Evolutionary conservation across 1,140 invertebrate genomes (phyloP).

Genomic region (Pogonomyrmex californicus): DNA sequence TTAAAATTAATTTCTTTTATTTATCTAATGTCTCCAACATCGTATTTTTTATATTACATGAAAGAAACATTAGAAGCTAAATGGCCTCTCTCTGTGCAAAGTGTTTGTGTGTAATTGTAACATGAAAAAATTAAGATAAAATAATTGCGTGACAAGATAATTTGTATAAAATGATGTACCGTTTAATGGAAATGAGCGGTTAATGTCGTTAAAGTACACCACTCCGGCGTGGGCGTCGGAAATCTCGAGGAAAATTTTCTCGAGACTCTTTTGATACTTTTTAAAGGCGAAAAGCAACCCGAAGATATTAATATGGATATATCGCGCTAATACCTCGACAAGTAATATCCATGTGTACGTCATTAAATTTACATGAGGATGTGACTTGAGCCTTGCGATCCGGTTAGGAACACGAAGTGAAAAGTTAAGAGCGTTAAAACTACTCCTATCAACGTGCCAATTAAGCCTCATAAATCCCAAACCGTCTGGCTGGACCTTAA

Average conservation of each 20-base stretch:
- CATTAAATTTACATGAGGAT: conserved; percentile 81
- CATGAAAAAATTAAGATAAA: not conserved
- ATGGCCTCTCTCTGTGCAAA: not conserved
- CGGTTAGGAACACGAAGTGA: conserved; percentile 68
- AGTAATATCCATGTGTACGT: conserved; percentile 70
- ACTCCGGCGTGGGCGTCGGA: conserved; percentile 5
- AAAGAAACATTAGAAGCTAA: not conserved
- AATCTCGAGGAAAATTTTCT: conserved; percentile 54
- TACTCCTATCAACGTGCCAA: conserved; percentile 72
- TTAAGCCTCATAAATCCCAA: conserved; percentile 71
- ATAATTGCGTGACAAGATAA: not conserved
- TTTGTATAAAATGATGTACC: conserved; percentile 8
- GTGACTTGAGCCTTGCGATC: conserved; percentile 52
- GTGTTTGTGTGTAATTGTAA: not conserved
- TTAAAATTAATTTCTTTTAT: not conserved
- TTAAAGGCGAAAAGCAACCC: conserved; percentile 31
- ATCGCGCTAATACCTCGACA: conserved; percentile 55
- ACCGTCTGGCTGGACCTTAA: conserved; percentile 37
- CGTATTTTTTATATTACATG: not conserved
- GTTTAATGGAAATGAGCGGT: conserved; percentile 21
- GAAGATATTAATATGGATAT: conserved; percentile 71
- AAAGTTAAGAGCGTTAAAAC: conserved; percentile 77
- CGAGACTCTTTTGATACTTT: conserved; percentile 58
- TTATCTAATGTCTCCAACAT: conserved; percentile 7
- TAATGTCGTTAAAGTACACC: conserved; percentile 44